phyloP scores from a whole-genome alignment of 2,797 vertebrate genomes.

The Falco concolor region DNA sequence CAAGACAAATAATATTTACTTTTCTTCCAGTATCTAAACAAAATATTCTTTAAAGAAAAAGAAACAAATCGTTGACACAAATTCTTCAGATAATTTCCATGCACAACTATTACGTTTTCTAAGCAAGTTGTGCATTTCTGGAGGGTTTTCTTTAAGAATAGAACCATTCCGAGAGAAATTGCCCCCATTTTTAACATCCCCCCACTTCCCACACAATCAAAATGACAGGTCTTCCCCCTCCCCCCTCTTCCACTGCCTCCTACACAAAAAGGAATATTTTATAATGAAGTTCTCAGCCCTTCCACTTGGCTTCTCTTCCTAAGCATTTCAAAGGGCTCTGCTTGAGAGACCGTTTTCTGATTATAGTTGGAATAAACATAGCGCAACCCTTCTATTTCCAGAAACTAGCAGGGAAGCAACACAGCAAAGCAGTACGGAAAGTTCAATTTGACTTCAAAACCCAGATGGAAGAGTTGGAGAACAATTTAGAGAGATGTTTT shows the following conservation, averaged over 20 bases:
- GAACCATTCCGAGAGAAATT: not conserved
- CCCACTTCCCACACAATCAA: not conserved
- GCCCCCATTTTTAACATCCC: not conserved
- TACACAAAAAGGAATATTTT: not conserved
- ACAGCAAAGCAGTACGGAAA: not conserved
- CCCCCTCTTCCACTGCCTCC: not conserved
- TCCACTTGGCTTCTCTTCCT: constrained; percentile 12
- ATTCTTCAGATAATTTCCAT: not conserved
- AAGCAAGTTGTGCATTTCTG: not conserved
- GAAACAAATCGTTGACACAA: not conserved
- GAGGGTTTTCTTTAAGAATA: not conserved
- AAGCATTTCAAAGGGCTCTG: not conserved
- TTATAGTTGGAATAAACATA: not conserved
- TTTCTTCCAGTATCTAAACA: not conserved
- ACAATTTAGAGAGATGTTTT: not conserved
- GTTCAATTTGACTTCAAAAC: not conserved
- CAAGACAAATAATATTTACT: not conserved
- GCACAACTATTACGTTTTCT: not conserved
- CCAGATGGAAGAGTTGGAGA: constrained; percentile 11
- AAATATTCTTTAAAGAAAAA: not conserved
- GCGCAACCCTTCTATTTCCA: not conserved
- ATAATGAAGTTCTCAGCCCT: not conserved
- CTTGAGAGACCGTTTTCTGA: not conserved
- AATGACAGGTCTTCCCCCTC: not conserved
- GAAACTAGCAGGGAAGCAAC: not conserved